A percentile compares a stretch with the other conserved stretches of the same genome.
These are phyloP conservation scores for Parauchenoglanis ngamensis DNA, from an alignment of 2,797 vertebrate species.

Conservation along the genomic window DNA sequence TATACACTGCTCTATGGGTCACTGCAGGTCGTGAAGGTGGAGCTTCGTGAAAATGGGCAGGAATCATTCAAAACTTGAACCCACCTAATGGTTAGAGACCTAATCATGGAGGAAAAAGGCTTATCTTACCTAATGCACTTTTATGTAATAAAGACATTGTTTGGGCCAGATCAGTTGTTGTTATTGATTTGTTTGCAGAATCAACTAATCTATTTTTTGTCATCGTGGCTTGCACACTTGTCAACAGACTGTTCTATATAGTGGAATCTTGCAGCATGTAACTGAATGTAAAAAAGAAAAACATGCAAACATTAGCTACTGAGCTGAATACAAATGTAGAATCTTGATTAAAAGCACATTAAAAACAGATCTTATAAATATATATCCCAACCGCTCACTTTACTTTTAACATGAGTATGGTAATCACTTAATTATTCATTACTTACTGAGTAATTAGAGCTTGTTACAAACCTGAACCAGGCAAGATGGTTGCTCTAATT, in stretches of 20 bases:
- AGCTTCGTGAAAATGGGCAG: neutral
- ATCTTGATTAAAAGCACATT: neutral
- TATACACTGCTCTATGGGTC: neutral
- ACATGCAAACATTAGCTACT: neutral
- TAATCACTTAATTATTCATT: slow-evolving; percentile 21
- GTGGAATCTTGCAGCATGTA: neutral
- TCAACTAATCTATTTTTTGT: neutral
- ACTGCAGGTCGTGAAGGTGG: neutral
- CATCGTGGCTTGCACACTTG: neutral
- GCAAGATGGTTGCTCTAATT: neutral
- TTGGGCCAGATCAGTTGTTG: neutral
- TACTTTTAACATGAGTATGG: neutral
- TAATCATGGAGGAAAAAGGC: neutral
- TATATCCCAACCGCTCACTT: neutral
- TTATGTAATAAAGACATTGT: neutral
- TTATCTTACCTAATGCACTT: neutral
- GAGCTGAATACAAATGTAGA: neutral
- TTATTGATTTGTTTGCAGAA: neutral
- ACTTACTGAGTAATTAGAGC: slow-evolving; percentile 13
- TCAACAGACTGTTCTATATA: neutral
- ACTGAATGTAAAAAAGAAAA: neutral
- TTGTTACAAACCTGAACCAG: neutral
- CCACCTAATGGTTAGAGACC: neutral
- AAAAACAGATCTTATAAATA: neutral
- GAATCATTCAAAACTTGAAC: neutral